Conservation (phyloP, 2,113 vertebrate species). For the Phainopepla nitens region DNA sequence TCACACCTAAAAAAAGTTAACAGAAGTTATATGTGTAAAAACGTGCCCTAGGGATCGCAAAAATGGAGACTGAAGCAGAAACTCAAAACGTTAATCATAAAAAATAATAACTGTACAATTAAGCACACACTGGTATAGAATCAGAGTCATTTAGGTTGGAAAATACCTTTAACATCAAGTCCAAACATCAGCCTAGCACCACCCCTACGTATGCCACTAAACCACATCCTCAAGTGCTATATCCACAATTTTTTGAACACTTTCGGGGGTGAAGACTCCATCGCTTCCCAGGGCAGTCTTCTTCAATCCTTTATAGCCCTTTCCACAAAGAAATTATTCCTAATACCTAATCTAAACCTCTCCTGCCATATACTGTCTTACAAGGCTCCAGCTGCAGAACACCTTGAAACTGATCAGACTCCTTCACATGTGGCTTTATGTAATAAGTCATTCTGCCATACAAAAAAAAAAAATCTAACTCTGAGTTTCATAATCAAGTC, state of each 20-base stretch:
- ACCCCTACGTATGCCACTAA: background rate
- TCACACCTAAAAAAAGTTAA: background rate
- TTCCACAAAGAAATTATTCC: background rate
- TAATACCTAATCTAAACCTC: background rate
- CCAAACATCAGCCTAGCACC: background rate
- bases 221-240: background rate
- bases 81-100: background rate
- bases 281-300: background rate
- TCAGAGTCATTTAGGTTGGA: background rate
- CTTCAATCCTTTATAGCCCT: background rate
- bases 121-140: background rate
- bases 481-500: background rate
- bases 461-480: background rate
- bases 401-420: background rate
- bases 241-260: background rate
- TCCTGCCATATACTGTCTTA: background rate
- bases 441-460: background rate
- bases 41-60: background rate
- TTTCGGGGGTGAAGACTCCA: background rate
- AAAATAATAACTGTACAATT: background rate
- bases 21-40: background rate
- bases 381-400: background rate
- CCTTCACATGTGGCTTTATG: background rate
- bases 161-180: background rate
- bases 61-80: background rate